These are phyloP conservation scores for Chalcosyrphus nemorum DNA, from an alignment of 2,888 invertebrate genomes.

Conservation along the genomic window DNA sequence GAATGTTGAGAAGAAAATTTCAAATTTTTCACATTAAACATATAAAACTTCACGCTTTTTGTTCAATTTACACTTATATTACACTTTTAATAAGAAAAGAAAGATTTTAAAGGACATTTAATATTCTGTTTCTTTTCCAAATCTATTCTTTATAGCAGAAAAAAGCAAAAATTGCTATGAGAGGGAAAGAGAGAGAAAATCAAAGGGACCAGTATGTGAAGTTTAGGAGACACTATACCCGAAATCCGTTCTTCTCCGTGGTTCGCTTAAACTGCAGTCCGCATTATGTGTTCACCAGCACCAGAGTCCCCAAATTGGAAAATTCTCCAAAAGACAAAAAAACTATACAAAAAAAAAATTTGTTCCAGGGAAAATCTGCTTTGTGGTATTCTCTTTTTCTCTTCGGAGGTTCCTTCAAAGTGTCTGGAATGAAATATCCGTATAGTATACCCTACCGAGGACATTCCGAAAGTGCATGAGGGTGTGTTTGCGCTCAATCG, in stretches of 20 bases:
- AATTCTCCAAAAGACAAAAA: slow-evolving; percentile 71
- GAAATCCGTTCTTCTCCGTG: slow-evolving; percentile 82
- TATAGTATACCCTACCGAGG: slow-evolving; percentile 19
- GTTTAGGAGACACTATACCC: slow-evolving; percentile 76
- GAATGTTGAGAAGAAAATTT: slow-evolving; percentile 60
- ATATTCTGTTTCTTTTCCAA: slow-evolving; percentile 4
- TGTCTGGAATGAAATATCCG: slow-evolving; percentile 2
- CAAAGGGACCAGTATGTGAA: slow-evolving; percentile 60
- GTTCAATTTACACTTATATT: slow-evolving; percentile 18
- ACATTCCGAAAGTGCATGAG: slow-evolving; percentile 55
- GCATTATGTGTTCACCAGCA: slow-evolving; percentile 77
- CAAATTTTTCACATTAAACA: slow-evolving; percentile 38
- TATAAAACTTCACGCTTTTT: slow-evolving; percentile 3
- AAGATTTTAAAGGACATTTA: slow-evolving; percentile 27
- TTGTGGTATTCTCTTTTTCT: slow-evolving; percentile 16
- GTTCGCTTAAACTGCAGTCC: slow-evolving; percentile 82
- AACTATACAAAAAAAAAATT: background rate
- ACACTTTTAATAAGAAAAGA: slow-evolving; percentile 34
- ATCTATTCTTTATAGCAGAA: slow-evolving; percentile 35
- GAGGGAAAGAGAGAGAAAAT: slow-evolving; percentile 66
- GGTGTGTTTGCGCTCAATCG: slow-evolving; percentile 46
- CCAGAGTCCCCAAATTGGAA: slow-evolving; percentile 80
- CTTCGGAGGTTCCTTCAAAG: slow-evolving; percentile 6
- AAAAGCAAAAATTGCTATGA: slow-evolving; percentile 45
- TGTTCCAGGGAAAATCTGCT: slow-evolving; percentile 46